Base-by-base conservation (phyloP, 2,888 invertebrate species). In the Phania funesta region DNA sequence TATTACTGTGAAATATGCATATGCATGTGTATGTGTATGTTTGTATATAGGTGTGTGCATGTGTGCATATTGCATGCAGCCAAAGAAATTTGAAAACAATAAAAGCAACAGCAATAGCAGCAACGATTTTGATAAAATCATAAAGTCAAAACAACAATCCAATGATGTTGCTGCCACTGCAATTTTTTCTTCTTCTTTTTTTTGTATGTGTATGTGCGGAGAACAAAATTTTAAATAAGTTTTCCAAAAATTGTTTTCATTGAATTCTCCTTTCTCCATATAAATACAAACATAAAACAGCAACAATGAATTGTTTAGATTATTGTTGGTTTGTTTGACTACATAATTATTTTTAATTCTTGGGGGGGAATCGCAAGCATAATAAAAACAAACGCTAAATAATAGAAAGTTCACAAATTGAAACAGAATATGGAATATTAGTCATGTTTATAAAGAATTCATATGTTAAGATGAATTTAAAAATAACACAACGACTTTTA, bases 81-180 rank as follows among this genome's bases (percentile, higher is more conserved):
- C 58, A 65, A 20, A 71, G 41, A 76, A 73, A 67, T 60, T 18
- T 11, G 56, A 26, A 60, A 41, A 18, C 71, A 77, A 32, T 58
- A 76, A 48, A 35, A 18, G 11, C 54, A 73, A 20, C 46, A 73
- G n/a, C 62, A 44, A 32, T 24, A 68, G 20, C 44, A 68, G 41
- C 60, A 70, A 67, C 46, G 58, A 41, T 74, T 58, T 75, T 74
- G 65, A 74, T 78, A 68, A 70, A 82, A 78, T 78, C 78, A 82
- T 74, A 82, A 78, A 82, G 82, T 82, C 78, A 82, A 71, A 76
- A 77, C 58, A 82, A 73, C 65, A 74, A 64, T 76, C 65, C 54
- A 71, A 75, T 62, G 38, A 38, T 62, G 29, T 52, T 75, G 56
- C 22, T 67, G 41, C 18, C 9, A 38, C 44, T 48, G 13, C 11